Evolutionary conservation across 2,797 vertebrate genomes (phyloP), one percentile per base, ranked within the genome.

Genomic region (Anguilla anguilla): DNA sequence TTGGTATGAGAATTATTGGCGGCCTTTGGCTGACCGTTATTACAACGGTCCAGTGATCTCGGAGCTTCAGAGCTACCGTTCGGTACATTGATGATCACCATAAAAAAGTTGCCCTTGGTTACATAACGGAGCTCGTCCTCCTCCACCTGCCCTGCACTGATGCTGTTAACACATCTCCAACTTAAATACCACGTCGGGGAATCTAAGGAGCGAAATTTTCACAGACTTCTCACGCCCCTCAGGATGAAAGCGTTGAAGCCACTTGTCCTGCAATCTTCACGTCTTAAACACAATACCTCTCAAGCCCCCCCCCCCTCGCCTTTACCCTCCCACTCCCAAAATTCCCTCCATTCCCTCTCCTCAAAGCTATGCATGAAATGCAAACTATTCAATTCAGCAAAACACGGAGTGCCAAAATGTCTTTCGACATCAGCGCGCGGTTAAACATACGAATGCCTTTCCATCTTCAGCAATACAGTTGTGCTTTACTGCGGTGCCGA

Each of bases 141-240:
- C 77, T 77, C 64, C 81, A 61, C 81, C 64, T 35, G 51, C 25
- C 82, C 72, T 86, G 49, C 31, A 86, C 51, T 49, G 55, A 55
- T 15, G 13, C 69, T 28, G 79, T 89, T 77, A 74, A 84, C 86
- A 86, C 61, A 64, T 25, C 43, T 51, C 77, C 77, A 88, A 86
- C 49, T 35, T n/a, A 83, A 83, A 53, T 83, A 83, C 49, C 79
- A 25, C 25, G 19, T 83, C 25, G 28, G 28, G 39, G 49, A 83
- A 61, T 61, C 69, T 49, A 53, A 46, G 57, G 19, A 31, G 17
- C 15, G 28, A 81, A 64, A 57, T 81, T 25, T 64, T 81, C 83
- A 81, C 69, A 51, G 10, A 19, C 35, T 35, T 35, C 39, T 43
- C 3, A 9, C 25, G 28, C 57, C 55, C 39, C n/a, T 35, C 6